These are phyloP conservation scores for Chalcis sispes DNA, from an alignment of 2,888 invertebrate genomes.

Conservation along the genomic window DNA sequence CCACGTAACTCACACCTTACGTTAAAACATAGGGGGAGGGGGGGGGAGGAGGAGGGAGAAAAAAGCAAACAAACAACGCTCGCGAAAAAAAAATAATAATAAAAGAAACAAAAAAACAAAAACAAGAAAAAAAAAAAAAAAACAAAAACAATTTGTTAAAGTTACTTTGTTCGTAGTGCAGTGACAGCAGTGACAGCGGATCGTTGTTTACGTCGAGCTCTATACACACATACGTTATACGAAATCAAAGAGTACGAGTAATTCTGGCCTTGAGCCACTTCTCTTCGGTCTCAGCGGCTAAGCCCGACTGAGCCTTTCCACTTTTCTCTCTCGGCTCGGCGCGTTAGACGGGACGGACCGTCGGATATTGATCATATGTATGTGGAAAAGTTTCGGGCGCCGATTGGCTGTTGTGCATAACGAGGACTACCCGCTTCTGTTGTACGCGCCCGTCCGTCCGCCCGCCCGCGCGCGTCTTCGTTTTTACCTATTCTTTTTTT, in stretches of 20 bases:
- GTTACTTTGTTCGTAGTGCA: neutral
- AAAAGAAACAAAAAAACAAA: no score
- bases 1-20: neutral
- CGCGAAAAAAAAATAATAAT: neutral
- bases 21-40: neutral
- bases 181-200: neutral
- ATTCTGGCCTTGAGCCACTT: constrained; percentile 70
- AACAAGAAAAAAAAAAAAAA: neutral
- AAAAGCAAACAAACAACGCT: neutral
- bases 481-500: no score
- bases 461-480: no score
- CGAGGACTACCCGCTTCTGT: no score
- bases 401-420: constrained; percentile 60
- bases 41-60: neutral
- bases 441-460: no score
- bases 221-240: neutral
- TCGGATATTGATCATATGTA: constrained; percentile 65
- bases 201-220: constrained; percentile 42
- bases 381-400: constrained; percentile 62
- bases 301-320: no score
- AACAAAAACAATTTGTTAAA: neutral
- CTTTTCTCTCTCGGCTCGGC: no score
- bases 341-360: no score
- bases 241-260: constrained; percentile 21
- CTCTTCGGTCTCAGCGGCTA: constrained; percentile 20